Base-by-base conservation (phyloP, 2,888 invertebrate genomes). In the Tiliacea citrago region DNA sequence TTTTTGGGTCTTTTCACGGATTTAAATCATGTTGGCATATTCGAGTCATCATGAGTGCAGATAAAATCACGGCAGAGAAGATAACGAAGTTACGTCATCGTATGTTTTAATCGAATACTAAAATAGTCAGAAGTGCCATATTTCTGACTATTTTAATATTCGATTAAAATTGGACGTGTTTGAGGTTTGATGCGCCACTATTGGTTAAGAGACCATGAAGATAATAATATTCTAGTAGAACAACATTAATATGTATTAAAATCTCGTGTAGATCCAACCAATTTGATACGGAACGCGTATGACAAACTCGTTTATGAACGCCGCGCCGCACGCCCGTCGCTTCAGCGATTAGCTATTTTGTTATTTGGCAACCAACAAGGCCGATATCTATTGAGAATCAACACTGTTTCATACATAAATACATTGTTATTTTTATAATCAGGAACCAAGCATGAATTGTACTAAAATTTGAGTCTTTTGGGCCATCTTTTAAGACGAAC, bases 311-410 rank as follows among this genome's bases (percentile, higher is more conserved):
- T 79, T 83, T 76, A 73, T 79, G 68, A 68, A 58, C 71, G 67
- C 39, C 73, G 61, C 71, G 67, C 39, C 73, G 66, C 66, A 39
- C 82, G 47, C 68, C 42, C 60, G 74, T 55, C 77, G 76, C 61
- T 73, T 65, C 79, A 58, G 39, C 63, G 76, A 77, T 84, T 67
- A 84, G 79, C 63, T 84, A 84, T 84, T 84, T 84, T 57, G 58
- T 86, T 83, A 79, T 86, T 84, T 83, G 84, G 84, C 86, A 86
- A 73, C 86, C 66, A 35, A 80, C 84, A 75, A 83, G 81, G 84
- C 72, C 75, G 68, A 78, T 85, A 77, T 80, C 71, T 83, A 85
- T 75, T 57, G 83, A 75, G 73, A 75, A 83, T 85, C 79, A 82
- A 68, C 68, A 77, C 63, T 42, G 73, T 79, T 74, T 74, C 69